Evolutionary conservation across 2,888 invertebrate species (phyloP).

Genomic region (Thera obeliscata): DNA sequence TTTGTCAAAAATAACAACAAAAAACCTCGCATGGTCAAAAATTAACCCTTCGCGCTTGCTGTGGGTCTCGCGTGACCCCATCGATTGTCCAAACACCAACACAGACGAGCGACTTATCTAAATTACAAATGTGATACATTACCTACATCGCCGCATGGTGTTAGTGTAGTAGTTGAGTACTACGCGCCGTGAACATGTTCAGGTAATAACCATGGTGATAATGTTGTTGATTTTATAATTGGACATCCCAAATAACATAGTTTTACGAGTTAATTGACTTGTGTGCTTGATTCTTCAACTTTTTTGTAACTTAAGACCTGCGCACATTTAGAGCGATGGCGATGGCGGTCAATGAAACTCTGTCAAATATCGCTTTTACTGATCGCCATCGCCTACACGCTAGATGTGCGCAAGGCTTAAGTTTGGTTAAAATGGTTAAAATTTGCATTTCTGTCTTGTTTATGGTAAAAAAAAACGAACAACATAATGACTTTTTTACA

Average conservation of each 20-base stretch:
- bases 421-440: too few relatives aligned
- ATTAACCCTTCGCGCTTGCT: conserved; percentile 11
- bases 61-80: conserved; percentile 61
- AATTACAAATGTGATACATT: conserved; percentile 44
- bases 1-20: too few relatives aligned
- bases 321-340: too few relatives aligned
- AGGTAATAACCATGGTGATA: conserved; percentile 56
- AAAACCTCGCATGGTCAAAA: conserved; percentile 2
- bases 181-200: conserved; percentile 54
- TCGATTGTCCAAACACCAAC: conserved; percentile 62
- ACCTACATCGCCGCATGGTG: conserved; percentile 40
- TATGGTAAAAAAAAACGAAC: too few relatives aligned
- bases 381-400: too few relatives aligned
- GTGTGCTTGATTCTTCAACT: not conserved
- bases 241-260: conserved; percentile 19
- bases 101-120: conserved; percentile 37
- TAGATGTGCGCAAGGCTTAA: too few relatives aligned
- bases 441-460: too few relatives aligned
- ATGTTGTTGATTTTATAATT: conserved; percentile 39
- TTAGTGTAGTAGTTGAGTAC: conserved; percentile 39
- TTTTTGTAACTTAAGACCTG: not conserved
- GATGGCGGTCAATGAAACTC: too few relatives aligned
- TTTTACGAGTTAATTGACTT: conserved; percentile 11
- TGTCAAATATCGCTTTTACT: too few relatives aligned
- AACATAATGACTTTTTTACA: not conserved